Evolutionary conservation across 2,113 vertebrate genomes (phyloP).

Genomic region (Chloropsis hardwickii): DNA sequence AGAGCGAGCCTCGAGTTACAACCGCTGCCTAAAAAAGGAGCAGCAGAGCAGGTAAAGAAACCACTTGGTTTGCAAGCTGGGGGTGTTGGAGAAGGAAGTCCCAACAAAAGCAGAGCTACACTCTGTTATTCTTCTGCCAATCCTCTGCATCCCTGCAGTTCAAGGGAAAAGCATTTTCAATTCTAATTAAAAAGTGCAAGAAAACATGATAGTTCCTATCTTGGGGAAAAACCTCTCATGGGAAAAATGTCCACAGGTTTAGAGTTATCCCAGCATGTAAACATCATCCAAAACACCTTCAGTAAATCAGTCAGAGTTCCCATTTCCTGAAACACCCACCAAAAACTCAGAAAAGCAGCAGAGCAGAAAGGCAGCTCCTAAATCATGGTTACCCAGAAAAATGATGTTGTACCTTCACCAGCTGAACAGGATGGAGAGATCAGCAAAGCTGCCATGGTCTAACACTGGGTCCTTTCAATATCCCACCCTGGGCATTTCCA

Average conservation of each 20-base stretch:
- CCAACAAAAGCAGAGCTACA: not conserved
- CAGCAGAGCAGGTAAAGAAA: not conserved
- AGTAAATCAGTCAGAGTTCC: not conserved
- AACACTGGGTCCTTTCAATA: rapidly evolving
- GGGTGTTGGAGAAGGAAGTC: not conserved
- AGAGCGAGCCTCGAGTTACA: not conserved
- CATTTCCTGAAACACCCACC: not conserved
- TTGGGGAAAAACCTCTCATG: rapidly evolving
- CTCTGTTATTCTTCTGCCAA: not conserved
- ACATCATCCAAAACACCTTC: not conserved
- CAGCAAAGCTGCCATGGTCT: not conserved
- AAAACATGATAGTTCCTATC: not conserved
- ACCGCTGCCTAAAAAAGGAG: not conserved
- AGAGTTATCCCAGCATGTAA: not conserved
- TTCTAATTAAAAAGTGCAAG: not conserved
- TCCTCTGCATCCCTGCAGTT: not conserved
- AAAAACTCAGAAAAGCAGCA: not conserved
- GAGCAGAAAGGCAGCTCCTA: not conserved
- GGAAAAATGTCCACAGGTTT: not conserved
- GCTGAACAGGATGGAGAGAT: not conserved
- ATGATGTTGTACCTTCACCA: rapidly evolving
- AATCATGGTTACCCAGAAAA: not conserved
- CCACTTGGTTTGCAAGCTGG: not conserved
- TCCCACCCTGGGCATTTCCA: not conserved
- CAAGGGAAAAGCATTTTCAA: not conserved